A percentile compares a stretch with the other conserved stretches of the same genome.
These are phyloP conservation scores for Pristiophorus japonicus DNA, from an alignment of 2,113 vertebrate species.

Conservation along the genomic window DNA sequence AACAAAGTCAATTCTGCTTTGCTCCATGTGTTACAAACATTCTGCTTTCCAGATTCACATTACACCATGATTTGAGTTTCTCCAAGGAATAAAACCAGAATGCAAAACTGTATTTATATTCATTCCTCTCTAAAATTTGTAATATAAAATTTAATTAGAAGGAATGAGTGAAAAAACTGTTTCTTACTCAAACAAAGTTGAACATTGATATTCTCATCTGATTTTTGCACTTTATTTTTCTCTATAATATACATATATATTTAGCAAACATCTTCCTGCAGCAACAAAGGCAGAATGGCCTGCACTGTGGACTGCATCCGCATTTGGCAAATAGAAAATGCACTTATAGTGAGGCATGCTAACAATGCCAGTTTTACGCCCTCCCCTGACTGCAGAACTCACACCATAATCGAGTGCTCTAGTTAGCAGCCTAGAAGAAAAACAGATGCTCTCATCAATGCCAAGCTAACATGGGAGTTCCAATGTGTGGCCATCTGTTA, in stretches of 20 bases:
- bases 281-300: not conserved
- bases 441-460: constrained; percentile 20
- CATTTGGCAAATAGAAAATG: not conserved
- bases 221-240: not conserved
- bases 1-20: constrained; percentile 11
- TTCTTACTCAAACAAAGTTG: not conserved
- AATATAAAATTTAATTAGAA: not conserved
- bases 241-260: not conserved
- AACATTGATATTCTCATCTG: not conserved
- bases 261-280: not conserved
- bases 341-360: not conserved
- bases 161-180: not conserved
- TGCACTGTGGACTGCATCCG: not conserved
- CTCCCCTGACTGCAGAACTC: not conserved
- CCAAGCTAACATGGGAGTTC: not conserved
- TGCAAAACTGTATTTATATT: not conserved
- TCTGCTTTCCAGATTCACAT: not conserved
- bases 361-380: not conserved
- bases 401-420: not conserved
- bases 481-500: not conserved
- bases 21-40: not conserved
- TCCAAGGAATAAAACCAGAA: not conserved
- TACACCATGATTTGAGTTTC: not conserved
- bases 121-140: not conserved
- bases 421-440: not conserved